Evolutionary conservation across 2,797 vertebrate species (phyloP), one percentile per base, ranked within the genome.

Genomic region (Falco rusticolus): DNA sequence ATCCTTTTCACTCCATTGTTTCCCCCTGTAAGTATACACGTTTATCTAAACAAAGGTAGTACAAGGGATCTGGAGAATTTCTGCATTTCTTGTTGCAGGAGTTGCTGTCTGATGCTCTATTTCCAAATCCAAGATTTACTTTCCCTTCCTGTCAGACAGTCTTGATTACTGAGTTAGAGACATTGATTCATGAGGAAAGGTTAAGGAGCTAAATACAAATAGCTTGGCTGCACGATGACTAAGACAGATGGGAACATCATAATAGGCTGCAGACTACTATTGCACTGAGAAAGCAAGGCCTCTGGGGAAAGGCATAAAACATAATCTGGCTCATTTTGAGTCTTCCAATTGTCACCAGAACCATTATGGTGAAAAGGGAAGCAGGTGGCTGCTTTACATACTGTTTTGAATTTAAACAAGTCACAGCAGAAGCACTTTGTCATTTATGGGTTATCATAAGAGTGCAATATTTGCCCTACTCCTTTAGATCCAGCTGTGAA

Each of bases 311-410:
- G 66, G 48, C 77, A 89, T 90, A 89, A 94, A 95, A 89, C 37
- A 69, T 94, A 91, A 89, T 95, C 80, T 96, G 88, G 60, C 64
- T 93, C 84, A 77, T 95, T 97, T 87, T 71, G 94, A 94, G 64
- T 93, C 83, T 83, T 95, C 88, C 88, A 81, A 53, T 96, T 95
- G 94, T 90, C 90, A 92, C 91, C 68, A 91, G 59, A 57, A 90
- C 68, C 90, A 85, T 92, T 93, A 80, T 74, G 68, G 88, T 89
- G 78, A 94, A 94, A 94, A 94, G 80, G 41, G 90, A 80, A 90
- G 88, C 96, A 96, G 94, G 90, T 96, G 95, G 93, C 86, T 92
- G 81, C 71, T 97, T 96, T 96, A 94, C 88, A 95, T 94, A 87
- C 45, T 84, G 39, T 79, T 95, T 83, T 89, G 90, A 96, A 96